Evolutionary conservation across 2,888 invertebrate genomes (phyloP).

Genomic region (Trachelus troglodyta): DNA sequence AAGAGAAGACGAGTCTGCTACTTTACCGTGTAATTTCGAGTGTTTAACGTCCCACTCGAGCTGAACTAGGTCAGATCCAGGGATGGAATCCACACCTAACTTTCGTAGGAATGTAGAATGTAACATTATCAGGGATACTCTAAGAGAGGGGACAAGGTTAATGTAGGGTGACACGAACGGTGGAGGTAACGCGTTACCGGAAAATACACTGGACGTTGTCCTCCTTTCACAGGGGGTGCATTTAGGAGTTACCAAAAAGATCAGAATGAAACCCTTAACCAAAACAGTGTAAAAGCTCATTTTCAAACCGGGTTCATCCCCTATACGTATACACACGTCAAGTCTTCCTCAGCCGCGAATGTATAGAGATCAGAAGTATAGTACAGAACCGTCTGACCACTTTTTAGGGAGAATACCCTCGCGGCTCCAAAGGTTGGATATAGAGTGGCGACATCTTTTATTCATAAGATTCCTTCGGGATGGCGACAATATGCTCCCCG

Average conservation of each 20-base stretch:
- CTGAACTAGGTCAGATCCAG: background rate
- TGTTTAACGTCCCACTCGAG: background rate
- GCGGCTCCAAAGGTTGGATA: background rate
- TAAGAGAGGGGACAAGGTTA: background rate
- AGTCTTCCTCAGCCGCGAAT: background rate
- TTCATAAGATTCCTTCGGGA: background rate
- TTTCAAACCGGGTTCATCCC: background rate
- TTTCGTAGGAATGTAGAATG: background rate
- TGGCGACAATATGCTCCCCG: background rate
- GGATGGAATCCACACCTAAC: background rate
- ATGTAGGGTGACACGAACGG: background rate
- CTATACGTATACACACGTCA: background rate
- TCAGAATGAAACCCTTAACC: background rate
- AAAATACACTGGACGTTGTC: background rate
- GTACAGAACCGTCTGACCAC: background rate
- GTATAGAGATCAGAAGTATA: background rate
- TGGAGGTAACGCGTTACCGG: background rate
- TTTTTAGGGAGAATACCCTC: background rate
- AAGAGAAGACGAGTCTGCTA: background rate
- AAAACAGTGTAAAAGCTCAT: background rate
- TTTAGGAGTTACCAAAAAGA: background rate
- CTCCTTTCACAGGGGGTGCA: background rate
- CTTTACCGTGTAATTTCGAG: slow-evolving; percentile 5
- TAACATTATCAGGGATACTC: background rate
- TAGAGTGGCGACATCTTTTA: background rate